These are phyloP conservation scores for Pterobdella sp. DNA, from an alignment of 2,888 invertebrate genomes.

Conservation along the genomic window DNA sequence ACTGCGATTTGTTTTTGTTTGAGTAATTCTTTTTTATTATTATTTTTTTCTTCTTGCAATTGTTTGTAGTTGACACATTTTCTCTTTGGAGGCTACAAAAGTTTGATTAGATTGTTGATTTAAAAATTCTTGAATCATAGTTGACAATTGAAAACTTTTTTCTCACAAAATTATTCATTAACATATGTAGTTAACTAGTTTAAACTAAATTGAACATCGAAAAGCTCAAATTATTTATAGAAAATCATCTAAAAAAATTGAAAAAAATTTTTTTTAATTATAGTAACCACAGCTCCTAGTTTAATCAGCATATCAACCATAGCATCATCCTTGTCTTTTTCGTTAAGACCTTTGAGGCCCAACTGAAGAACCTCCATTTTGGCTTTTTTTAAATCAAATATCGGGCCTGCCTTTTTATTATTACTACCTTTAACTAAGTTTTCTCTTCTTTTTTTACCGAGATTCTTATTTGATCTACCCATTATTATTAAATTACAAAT, in stretches of 20 bases:
- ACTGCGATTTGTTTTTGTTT: not conserved
- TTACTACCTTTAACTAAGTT: not conserved
- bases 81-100: slow-evolving; percentile 19
- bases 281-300: slow-evolving; percentile 65
- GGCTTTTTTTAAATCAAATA: slow-evolving; percentile 63
- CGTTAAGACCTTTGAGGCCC: slow-evolving; percentile 68
- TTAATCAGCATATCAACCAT: slow-evolving; percentile 69
- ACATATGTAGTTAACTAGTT: too few relatives aligned
- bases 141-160: too few relatives aligned
- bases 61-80: slow-evolving; percentile 21
- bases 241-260: not conserved
- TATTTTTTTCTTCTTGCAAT: slow-evolving; percentile 3
- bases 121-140: too few relatives aligned
- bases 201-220: not conserved
- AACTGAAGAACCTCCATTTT: slow-evolving; percentile 75
- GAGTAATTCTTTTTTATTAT: slow-evolving; percentile 6
- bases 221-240: not conserved
- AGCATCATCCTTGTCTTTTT: slow-evolving; percentile 67
- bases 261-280: not conserved
- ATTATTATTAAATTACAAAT: too few relatives aligned
- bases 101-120: not conserved
- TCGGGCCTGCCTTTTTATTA: not conserved
- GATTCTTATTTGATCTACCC: slow-evolving; percentile 2
- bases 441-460: not conserved
- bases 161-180: too few relatives aligned